phyloP scores from a whole-genome alignment of 2,113 vertebrate species.

The Oreotrochilus melanogaster region DNA sequence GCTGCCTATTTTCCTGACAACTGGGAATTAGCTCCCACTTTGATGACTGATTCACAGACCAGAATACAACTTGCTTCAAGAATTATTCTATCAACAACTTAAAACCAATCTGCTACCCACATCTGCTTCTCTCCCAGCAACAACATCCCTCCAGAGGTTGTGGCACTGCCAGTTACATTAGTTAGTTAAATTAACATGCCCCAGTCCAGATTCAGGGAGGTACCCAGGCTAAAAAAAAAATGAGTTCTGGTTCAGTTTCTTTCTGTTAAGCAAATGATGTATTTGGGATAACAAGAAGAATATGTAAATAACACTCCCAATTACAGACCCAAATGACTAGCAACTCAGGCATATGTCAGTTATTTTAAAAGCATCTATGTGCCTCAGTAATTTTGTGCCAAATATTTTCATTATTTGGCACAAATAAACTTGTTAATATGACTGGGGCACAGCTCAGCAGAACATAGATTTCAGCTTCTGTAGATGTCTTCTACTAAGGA shows the following conservation, averaged over 20 bases:
- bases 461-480: neutral
- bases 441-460: neutral
- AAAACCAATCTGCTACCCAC: neutral
- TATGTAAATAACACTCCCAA: accelerated
- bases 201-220: neutral
- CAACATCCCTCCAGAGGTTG: neutral
- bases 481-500: neutral
- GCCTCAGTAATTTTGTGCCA: neutral
- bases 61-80: neutral
- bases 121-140: neutral
- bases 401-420: neutral
- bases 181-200: neutral
- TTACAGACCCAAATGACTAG: neutral
- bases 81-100: conserved; percentile 25
- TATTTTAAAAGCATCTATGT: neutral
- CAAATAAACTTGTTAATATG: neutral
- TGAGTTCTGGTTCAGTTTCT: neutral
- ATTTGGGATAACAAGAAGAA: neutral
- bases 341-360: neutral
- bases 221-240: neutral
- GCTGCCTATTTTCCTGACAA: conserved; percentile 24
- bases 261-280: neutral
- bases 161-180: neutral
- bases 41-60: conserved; percentile 14
- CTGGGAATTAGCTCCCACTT: conserved; percentile 23